These are phyloP conservation scores for Sceloporus tristichus DNA, from an alignment of 2,113 vertebrate species.

Conservation along the genomic window DNA sequence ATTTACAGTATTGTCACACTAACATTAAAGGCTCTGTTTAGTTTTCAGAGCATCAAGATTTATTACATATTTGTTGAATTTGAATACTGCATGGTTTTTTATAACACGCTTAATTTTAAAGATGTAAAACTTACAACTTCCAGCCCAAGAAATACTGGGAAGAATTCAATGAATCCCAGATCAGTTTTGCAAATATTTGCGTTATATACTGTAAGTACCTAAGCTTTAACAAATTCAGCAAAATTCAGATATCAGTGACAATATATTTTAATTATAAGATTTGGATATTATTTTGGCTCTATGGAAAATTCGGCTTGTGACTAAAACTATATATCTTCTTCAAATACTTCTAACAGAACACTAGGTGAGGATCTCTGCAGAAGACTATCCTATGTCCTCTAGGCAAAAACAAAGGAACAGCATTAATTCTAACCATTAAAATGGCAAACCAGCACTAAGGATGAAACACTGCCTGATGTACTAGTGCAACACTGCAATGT, in stretches of 20 bases:
- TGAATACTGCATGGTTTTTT: conserved; percentile 27
- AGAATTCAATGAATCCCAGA: conserved; percentile 65
- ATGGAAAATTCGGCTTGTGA: conserved; percentile 32
- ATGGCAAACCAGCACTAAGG: not conserved
- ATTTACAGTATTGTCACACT: conserved; percentile 14
- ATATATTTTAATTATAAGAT: conserved; percentile 25
- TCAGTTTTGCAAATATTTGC: conserved; percentile 44
- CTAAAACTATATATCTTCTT: not conserved
- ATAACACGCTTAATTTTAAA: conserved; percentile 63
- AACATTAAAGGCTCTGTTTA: conserved; percentile 32
- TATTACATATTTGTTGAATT: not conserved
- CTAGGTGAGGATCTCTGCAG: conserved; percentile 13
- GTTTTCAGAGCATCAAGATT: not conserved
- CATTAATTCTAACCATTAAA: conserved; percentile 27
- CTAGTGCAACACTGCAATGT: not conserved
- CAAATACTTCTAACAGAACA: not conserved
- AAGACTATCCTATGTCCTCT: conserved; percentile 29
- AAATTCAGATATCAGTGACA: not conserved
- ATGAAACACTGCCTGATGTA: not conserved
- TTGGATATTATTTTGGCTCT: conserved; percentile 42
- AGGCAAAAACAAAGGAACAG: conserved; percentile 43
- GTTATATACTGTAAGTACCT: conserved; percentile 48
- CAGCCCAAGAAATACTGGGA: conserved; percentile 60
- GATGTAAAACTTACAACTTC: conserved; percentile 48
- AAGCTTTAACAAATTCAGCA: conserved; percentile 49